Evolutionary conservation across 2,888 invertebrate species (phyloP).

Genomic region (Drosophila melanocephala): DNA sequence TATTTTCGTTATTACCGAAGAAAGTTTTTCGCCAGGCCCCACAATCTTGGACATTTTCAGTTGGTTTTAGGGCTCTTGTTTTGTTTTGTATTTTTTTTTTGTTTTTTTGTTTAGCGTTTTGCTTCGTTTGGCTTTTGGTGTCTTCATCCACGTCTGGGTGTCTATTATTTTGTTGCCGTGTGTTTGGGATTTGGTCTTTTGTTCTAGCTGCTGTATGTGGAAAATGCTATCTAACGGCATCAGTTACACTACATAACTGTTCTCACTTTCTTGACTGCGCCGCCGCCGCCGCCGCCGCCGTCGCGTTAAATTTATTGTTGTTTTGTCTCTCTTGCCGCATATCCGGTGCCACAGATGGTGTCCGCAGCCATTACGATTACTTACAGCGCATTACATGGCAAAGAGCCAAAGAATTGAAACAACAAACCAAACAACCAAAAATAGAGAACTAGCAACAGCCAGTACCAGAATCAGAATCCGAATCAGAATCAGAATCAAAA

Average conservation of each 20-base stretch:
- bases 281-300: slow-evolving; percentile 14
- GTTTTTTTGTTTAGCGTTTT: slow-evolving; percentile 26
- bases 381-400: slow-evolving; percentile 47
- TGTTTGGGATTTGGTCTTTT: slow-evolving; percentile 56
- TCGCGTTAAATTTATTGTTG: slow-evolving; percentile 56
- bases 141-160: slow-evolving; percentile 48
- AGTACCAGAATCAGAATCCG: slow-evolving; percentile 4
- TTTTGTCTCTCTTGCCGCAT: slow-evolving; percentile 64
- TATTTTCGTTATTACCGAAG: slow-evolving; percentile 54
- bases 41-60: slow-evolving; percentile 52
- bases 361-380: slow-evolving; percentile 57
- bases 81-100: background rate
- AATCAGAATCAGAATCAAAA: slow-evolving; percentile 17
- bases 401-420: slow-evolving; percentile 7
- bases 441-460: slow-evolving; percentile 3
- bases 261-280: slow-evolving; percentile 77
- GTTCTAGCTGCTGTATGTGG: slow-evolving; percentile 56
- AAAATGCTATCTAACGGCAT: slow-evolving; percentile 80
- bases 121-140: slow-evolving; percentile 58
- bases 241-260: slow-evolving; percentile 82
- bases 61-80: slow-evolving; percentile 47
- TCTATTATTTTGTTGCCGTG: slow-evolving; percentile 20
- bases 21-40: slow-evolving; percentile 67
- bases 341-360: slow-evolving; percentile 70
- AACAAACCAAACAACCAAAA: slow-evolving; percentile 9